Base-by-base conservation (phyloP, 1,140 invertebrate genomes). In the Drosophila yakuba region DNA sequence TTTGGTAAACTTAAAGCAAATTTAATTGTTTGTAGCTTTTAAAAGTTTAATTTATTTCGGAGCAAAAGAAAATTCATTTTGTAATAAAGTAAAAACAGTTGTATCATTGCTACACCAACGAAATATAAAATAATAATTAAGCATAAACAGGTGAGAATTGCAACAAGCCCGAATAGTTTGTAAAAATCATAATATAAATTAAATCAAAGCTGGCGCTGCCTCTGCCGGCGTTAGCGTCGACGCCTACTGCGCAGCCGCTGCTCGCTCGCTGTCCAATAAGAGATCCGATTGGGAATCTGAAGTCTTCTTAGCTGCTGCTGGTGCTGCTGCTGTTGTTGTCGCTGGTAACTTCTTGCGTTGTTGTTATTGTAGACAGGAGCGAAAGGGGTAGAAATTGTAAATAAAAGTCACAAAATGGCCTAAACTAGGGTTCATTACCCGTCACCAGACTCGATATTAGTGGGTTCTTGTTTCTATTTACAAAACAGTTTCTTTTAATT, bases 221-320 rank as follows among this genome's bases (percentile, higher is more conserved):
- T 17, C 3, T 15, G 11, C 20, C 20, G 25, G 7, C 35, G 14
- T 20, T 38, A 12, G 17, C 25, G 28, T 12, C 50, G 32, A 14
- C 41, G 43, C 15, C 69, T 60, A 89, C 25, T 57, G 74, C 52
- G 61, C 69, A 39, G 85, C 66, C 47, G 85, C 81, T n/a, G 44
- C 48, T 36, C 84, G 80, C 59, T 89, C 84, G 41, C 66, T 71
- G 28, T 80, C 68, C 69, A 89, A 69, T 15, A 88, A 69, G 51
- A 66, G 76, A 38, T 68, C 80, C 11, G 82, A 86, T 14, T 61
- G 50, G 11, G 75, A 61, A 14, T 86, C 62, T 10, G 67, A n/a
- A 17, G 38, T 41, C 2, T 17, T 20, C 28, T 23, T 38, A 14
- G 41, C 17, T 23, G 59, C 3, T 36, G 67, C 32, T 20, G 45